Base-by-base conservation (phyloP, 64 coral and sea anemone genomes). In the Catalaphyllia jardinei region DNA sequence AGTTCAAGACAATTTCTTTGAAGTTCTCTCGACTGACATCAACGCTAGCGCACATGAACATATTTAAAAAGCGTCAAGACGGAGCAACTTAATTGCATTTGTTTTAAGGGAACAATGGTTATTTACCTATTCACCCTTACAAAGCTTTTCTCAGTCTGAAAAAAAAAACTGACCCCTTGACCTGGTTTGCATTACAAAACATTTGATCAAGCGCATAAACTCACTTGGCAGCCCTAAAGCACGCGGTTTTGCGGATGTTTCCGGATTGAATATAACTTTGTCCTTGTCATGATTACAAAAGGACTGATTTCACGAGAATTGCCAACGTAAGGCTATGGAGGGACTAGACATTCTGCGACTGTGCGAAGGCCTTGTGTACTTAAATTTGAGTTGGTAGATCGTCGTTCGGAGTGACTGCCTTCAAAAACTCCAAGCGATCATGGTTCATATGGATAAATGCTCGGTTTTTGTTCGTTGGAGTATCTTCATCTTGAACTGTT, bases 391-490 rank as follows among this genome's bases (percentile, higher is more conserved):
- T 69, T 27, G 24, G 10, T n/a, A 11, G 5, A 46, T n/a, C n/a
- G n/a, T n/a, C 42, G 42, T 46, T 8, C 5, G 4, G 4, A 46
- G 42, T 6, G 42, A 11, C 22, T 10, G 4, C 22, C 65, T 25
- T 67, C 24, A 67, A 8, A 24, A 24, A 67, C 64, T 24, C n/a
- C 0, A 77, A 22, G 7, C 2, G 2, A 50, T 62, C 29, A 83
- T 83, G 80, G 80, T 83, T 65, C 80, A 83, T 46, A 83, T 83
- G 80, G 60, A 83, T 24, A 83, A 83, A 67, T 83, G 60, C 42
- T 83, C 62, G 22, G 35, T 67, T 8, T 83, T 16, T 27, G 80
- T 83, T 9, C 80, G 80, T 8, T 83, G 80, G 80, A 83, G 16
- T 39, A 33, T 83, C 33, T 83, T 83, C 33, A 24, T 61, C 1